phyloP scores from a whole-genome alignment of 2,797 vertebrate species.

The Pangasius djambal region DNA sequence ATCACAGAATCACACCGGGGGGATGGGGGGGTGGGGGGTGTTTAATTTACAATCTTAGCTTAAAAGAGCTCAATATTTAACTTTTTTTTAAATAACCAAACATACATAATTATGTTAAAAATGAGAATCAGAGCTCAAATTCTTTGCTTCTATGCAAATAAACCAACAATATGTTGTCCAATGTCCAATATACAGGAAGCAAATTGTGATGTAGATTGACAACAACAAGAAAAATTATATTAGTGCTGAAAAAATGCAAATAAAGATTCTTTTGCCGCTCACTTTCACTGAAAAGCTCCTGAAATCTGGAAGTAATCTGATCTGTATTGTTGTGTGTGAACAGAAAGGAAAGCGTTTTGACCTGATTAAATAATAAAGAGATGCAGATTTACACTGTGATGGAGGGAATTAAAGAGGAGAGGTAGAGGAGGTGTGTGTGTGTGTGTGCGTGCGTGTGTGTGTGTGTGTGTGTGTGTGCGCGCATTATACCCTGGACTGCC shows the following conservation, averaged over 20 bases:
- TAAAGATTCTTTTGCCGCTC: background rate
- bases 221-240: background rate
- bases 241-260: background rate
- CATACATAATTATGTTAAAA: background rate
- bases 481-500: background rate
- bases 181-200: background rate
- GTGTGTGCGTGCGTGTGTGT: constrained; percentile 6
- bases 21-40: too few species aligned
- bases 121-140: background rate
- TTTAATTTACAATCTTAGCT: background rate
- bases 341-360: constrained; percentile 81
- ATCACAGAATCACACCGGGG: background rate
- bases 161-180: background rate
- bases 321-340: background rate
- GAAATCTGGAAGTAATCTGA: background rate
- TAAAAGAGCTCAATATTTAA: background rate
- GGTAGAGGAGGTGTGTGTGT: background rate
- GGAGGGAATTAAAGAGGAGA: constrained; percentile 72
- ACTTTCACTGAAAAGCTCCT: background rate
- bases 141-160: background rate
- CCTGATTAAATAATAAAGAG: constrained; percentile 98
- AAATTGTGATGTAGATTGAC: background rate
- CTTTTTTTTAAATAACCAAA: background rate
- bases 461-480: background rate
- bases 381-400: constrained; percentile 91